A percentile compares a stretch with the other conserved stretches of the same genome.
Evolutionary conservation across 1,140 invertebrate genomes (phyloP).

Genomic region (Papilio glaucus): DNA sequence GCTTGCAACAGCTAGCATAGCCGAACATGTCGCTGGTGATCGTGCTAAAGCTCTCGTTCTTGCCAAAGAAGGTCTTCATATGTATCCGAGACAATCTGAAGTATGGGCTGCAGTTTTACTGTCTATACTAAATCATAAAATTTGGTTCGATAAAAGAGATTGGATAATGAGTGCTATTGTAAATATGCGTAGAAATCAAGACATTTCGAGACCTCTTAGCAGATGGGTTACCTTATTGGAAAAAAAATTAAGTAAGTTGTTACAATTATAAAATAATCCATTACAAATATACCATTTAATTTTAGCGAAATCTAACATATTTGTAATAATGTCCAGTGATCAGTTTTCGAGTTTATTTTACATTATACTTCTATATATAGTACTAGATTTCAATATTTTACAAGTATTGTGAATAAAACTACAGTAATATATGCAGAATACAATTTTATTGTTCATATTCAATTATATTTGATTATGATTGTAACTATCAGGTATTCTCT

Average conservation of each 20-base stretch:
- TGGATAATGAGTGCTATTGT: constrained; percentile 60
- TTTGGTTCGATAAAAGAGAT: constrained; percentile 54
- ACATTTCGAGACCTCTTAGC: constrained; percentile 59
- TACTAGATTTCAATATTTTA: not conserved
- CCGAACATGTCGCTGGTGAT: constrained; percentile 71
- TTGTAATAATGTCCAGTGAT: not conserved
- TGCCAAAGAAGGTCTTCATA: constrained; percentile 70
- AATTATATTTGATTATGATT: not conserved
- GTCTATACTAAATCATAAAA: constrained; percentile 60
- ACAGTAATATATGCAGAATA: not conserved
- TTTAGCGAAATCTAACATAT: not conserved
- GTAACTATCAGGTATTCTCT: constrained; percentile 84
- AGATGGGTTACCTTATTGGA: constrained; percentile 71
- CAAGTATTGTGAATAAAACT: not conserved
- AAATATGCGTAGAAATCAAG: constrained; percentile 64
- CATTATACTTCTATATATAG: not conserved
- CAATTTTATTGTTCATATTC: constrained; percentile 31
- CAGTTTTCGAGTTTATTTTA: not conserved
- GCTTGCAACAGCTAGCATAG: constrained; percentile 70
- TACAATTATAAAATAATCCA: constrained; percentile 34
- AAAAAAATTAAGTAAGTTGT: constrained; percentile 61
- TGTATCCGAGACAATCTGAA: constrained; percentile 68
- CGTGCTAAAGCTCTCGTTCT: constrained; percentile 55
- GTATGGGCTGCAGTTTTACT: constrained; percentile 72
- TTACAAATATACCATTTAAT: not conserved